phyloP scores from a whole-genome alignment of 2,888 invertebrate genomes.

The Macaria liturata region DNA sequence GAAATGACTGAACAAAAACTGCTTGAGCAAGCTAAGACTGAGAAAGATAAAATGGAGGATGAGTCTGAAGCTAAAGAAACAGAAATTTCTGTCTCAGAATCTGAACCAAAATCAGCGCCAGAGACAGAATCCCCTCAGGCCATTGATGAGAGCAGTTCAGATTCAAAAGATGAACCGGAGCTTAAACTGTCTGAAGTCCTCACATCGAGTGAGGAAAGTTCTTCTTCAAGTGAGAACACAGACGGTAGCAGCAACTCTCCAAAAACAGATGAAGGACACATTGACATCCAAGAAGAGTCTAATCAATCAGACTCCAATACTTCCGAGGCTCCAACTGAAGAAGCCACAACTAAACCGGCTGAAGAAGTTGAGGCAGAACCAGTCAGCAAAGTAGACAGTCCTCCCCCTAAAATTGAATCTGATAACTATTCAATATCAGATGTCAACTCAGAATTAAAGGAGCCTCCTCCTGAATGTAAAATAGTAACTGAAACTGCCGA shows the following conservation, averaged over 20 bases:
- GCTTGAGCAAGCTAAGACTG: conserved; percentile 50
- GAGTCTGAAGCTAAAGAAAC: conserved; percentile 19
- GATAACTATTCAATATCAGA: conserved; percentile 74
- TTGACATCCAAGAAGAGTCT: conserved; percentile 58
- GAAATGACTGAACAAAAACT: conserved; percentile 72
- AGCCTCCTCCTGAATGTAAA: conserved; percentile 43
- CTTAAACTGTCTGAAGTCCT: conserved; percentile 64
- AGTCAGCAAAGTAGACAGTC: conserved; percentile 38
- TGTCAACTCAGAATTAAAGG: conserved; percentile 66
- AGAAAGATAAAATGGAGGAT: conserved; percentile 38
- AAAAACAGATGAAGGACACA: conserved; percentile 57
- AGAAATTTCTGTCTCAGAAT: conserved; percentile 36
- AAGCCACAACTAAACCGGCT: conserved; percentile 28
- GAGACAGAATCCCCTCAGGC: conserved; percentile 46
- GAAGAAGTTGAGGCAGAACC: conserved; percentile 32
- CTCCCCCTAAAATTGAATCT: conserved; percentile 48
- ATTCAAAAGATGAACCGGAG: conserved; percentile 69
- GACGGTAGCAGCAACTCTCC: conserved; percentile 76
- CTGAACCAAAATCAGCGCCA: conserved; percentile 33
- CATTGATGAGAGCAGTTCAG: conserved; percentile 66
- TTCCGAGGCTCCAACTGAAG: conserved; percentile 32
- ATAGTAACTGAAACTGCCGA: conserved; percentile 22
- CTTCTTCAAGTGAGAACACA: conserved; percentile 74
- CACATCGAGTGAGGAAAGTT: conserved; percentile 74
- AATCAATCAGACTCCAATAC: conserved; percentile 47